Evolutionary conservation across 2,113 vertebrate genomes (phyloP), one percentile per base, ranked within the genome.

Genomic region (Poecilia latipinna): DNA sequence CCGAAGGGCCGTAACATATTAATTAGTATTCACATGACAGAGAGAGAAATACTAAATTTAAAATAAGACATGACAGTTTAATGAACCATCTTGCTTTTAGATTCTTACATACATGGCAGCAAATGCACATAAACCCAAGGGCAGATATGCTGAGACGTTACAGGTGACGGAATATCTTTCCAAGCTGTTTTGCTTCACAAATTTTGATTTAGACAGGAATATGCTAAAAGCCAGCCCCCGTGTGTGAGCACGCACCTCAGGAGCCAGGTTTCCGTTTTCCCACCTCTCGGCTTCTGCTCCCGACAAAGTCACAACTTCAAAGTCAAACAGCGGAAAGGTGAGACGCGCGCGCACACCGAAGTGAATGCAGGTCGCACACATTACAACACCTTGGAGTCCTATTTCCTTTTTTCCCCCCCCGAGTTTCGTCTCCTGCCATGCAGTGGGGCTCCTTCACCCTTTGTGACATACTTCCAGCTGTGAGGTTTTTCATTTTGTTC

Each of bases 241-340:
- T 70, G 74, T 65, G 79, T 61, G 72, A 0, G 2, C 22, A 54
- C 54, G 74, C 65, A 64, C 86, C 91, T 89, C 85, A 77, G 89
- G 88, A 88, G 88, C 69, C 73, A 79, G 66, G 84, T 74, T 75
- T 81, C 70, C 44, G 71, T 79, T 86, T 84, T 80, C 78, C 78
- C 84, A 84, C 86, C 82, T 86, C 66, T 83, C 51, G 57, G 85
- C 85, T 83, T 26, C 77, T 70, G 72, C 90, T 79, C 65, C 71
- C 32, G 24, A 90, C 86, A 90, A 89, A 91, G 90, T 91, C 90
- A 84, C 75, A 80, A 81, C 89, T 89, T 90, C 90, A 92, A 91
- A 92, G 91, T 89, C 88, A 82, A 83, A 80, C 78, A 87, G 80
- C 73, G 71, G 68, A 64, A 0, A 79, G 67, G 44, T 75, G 77